Percentiles rank a stretch among this genome's conserved stretches.
Conservation (phyloP, 2,888 invertebrate genomes). For the Altica lythri region DNA sequence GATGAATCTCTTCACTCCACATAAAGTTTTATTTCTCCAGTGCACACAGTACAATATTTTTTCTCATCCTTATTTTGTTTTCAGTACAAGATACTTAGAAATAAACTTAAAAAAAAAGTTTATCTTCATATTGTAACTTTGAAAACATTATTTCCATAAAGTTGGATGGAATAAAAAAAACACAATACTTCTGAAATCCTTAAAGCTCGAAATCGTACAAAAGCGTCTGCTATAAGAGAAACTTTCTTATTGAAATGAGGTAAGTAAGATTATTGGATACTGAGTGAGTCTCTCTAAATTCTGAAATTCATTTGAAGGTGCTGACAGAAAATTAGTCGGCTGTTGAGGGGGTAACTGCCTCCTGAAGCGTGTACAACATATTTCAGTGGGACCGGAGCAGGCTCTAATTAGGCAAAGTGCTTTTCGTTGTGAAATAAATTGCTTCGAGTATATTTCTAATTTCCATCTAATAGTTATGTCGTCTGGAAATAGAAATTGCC, state of each 20-base stretch:
- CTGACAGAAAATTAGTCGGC: conserved; percentile 20
- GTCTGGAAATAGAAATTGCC: no score
- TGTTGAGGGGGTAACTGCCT: conserved; percentile 13
- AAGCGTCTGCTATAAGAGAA: conserved; percentile 14
- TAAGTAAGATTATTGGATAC: conserved; percentile 26
- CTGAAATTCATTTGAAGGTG: conserved; percentile 24
- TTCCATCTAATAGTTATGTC: conserved; percentile 23
- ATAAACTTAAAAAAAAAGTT: no score
- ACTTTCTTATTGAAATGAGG: conserved; percentile 28
- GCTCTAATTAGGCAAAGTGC: conserved; percentile 32
- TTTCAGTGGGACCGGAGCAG: conserved; percentile 22
- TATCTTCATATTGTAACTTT: no score
- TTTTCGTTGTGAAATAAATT: conserved; percentile 32
- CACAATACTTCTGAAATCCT: conserved; percentile 2
- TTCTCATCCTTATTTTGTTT: no score
- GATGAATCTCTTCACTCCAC: no score
- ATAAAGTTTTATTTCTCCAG: no score
- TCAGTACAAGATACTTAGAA: no score
- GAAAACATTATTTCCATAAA: not conserved
- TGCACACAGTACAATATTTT: no score
- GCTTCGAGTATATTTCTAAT: conserved; percentile 28
- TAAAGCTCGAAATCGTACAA: conserved; percentile 14
- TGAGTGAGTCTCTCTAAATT: conserved; percentile 23
- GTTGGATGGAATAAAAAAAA: not conserved
- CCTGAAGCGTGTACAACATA: conserved; percentile 27